Base-by-base conservation (phyloP, 2,888 invertebrate genomes). In the Monoplex corrugatus region DNA sequence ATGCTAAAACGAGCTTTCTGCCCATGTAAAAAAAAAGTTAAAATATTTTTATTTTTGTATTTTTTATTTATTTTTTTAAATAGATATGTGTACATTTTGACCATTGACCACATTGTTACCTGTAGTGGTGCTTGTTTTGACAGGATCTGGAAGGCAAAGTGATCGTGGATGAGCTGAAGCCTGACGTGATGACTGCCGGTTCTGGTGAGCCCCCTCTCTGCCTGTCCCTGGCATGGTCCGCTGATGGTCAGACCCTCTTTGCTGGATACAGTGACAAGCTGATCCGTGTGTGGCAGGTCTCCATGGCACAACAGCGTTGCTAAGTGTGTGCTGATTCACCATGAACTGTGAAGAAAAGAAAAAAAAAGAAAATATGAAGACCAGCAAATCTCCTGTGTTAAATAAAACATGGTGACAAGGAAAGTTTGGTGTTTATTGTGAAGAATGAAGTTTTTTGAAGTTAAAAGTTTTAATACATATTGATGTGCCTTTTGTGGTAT, bases 101-200 rank as follows among this genome's bases (percentile, higher is more conserved):
- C n/a, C n/a, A n/a, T n/a, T n/a, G n/a, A n/a, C n/a, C n/a, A n/a
- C n/a, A n/a, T n/a, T n/a, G n/a, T n/a, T n/a, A n/a, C n/a, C n/a
- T n/a, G n/a, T n/a, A n/a, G n/a, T n/a, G n/a, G n/a, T n/a, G n/a
- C n/a, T n/a, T n/a, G 88, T 92, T 84, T 32, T 89, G 89, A 94
- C 95, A 98, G 98, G 99, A 99, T 97, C 97, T 99, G 96, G 99
- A 99, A 97, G 99, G 98, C 97, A 99, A 99, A 97, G 98, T 99
- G 96, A 98, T 99, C 97, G 99, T 99, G 93, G 99, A 99, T 96
- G 99, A 99, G 96, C 97, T 99, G 93, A 98, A 98, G 95, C 98
- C 99, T n/a, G 99, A 99, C 95, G 98, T 99, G 93, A 98, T 98
- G 91, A 95, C 97, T 97, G 95, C 97, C 43, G 97, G 97, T 89